Evolutionary conservation across 2,113 vertebrate genomes (phyloP).

Genomic region (Oreocharis arfaki): DNA sequence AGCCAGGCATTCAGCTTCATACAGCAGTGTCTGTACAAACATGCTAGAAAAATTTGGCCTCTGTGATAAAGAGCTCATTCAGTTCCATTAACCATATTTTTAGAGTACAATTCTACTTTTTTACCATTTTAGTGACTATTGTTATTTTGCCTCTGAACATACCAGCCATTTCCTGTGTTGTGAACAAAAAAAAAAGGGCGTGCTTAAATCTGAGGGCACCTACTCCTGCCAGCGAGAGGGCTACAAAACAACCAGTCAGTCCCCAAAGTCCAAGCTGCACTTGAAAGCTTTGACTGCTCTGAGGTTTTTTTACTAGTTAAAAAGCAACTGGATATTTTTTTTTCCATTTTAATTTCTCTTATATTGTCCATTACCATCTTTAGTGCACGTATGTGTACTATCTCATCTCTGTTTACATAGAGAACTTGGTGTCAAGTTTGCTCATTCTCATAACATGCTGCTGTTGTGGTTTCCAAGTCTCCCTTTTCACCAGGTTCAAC

Average conservation of each 20-base stretch:
- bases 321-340: background rate
- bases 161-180: background rate
- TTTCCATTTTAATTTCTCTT: background rate
- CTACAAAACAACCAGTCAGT: background rate
- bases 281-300: background rate
- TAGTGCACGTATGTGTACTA: accelerated
- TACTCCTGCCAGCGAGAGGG: accelerated
- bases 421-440: background rate
- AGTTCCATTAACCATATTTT: background rate
- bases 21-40: background rate
- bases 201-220: background rate
- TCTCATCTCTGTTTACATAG: background rate
- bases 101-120: background rate
- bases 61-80: background rate
- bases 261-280: background rate
- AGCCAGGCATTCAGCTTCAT: background rate
- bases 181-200: background rate
- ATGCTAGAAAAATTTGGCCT: background rate
- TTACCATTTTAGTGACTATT: background rate
- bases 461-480: background rate
- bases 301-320: background rate
- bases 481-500: background rate
- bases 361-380: background rate
- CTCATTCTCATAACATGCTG: background rate
- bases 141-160: background rate